A percentile compares a stretch with the other conserved stretches of the same genome.
Evolutionary conservation across 1,140 invertebrate species (phyloP).

Genomic region (Eupeodes corollae): DNA sequence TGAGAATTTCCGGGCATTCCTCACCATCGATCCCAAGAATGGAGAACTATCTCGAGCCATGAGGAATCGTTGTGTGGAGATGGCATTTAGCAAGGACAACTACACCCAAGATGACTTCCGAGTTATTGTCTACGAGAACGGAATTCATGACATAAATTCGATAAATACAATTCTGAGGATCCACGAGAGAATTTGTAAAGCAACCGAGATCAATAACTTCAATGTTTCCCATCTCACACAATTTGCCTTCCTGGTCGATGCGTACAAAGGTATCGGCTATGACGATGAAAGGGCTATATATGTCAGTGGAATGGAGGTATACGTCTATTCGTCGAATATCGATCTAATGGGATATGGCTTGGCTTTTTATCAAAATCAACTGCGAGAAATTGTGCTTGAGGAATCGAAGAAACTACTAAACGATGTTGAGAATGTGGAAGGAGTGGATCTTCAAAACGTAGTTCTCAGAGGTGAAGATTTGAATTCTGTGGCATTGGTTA

Average conservation of each 20-base stretch:
- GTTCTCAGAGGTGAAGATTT: constrained; percentile 22
- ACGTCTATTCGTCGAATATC: constrained; percentile 28
- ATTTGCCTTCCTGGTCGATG: constrained; percentile 23
- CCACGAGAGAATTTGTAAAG: constrained; percentile 34
- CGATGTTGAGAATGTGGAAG: not conserved
- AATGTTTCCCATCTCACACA: constrained; percentile 31
- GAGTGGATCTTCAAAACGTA: constrained; percentile 9
- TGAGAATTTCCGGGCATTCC: constrained; percentile 82
- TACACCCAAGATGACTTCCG: constrained; percentile 41
- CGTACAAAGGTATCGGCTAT: constrained; percentile 30
- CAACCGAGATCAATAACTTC: constrained; percentile 34
- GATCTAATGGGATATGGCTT: constrained; percentile 34
- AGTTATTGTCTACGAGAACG: constrained; percentile 43
- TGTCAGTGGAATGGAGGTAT: constrained; percentile 33
- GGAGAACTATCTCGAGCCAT: constrained; percentile 96
- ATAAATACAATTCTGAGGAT: constrained; percentile 43
- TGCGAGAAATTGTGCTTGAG: constrained; percentile 24
- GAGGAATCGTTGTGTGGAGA: constrained; percentile 93
- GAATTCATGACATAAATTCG: constrained; percentile 35
- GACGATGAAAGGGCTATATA: constrained; percentile 23
- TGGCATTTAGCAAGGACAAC: constrained; percentile 53
- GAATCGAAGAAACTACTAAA: constrained; percentile 6
- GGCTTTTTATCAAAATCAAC: constrained; percentile 29
- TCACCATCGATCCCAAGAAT: constrained; percentile 88
- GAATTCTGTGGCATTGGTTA: constrained; percentile 17